Evolutionary conservation across 2,888 invertebrate genomes (phyloP).

Genomic region (Lacanobia wlatinum): DNA sequence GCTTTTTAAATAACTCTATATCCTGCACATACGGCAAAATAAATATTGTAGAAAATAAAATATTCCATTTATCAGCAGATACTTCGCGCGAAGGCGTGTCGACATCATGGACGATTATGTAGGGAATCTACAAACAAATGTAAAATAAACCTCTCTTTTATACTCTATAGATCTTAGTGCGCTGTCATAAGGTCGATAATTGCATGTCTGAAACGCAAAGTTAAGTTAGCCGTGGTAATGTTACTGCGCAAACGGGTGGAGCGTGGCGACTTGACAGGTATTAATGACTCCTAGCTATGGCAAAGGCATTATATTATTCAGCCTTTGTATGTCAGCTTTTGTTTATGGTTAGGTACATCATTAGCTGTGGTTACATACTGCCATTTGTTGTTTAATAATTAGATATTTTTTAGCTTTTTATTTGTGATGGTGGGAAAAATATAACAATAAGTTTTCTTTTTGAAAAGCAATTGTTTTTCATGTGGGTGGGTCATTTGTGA

Average conservation of each 20-base stretch:
- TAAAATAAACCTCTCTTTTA: constrained; percentile 41
- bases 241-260: constrained; percentile 85
- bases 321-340: constrained; percentile 52
- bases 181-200: constrained; percentile 65
- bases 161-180: constrained; percentile 17
- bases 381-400: constrained; percentile 53
- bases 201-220: constrained; percentile 26
- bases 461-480: constrained; percentile 22
- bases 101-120: constrained; percentile 55
- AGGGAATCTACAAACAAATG: constrained; percentile 52
- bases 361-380: constrained; percentile 39
- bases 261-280: constrained; percentile 81
- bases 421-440: constrained; percentile 32
- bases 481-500: constrained; percentile 16
- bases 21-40: constrained; percentile 7
- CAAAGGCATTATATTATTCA: constrained; percentile 55
- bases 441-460: constrained; percentile 5
- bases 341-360: constrained; percentile 53
- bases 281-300: constrained; percentile 81
- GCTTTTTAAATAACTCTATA: constrained; percentile 6
- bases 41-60: constrained; percentile 44
- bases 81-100: constrained; percentile 60
- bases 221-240: constrained; percentile 72
- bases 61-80: constrained; percentile 51
- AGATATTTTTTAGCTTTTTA: constrained; percentile 27